Base-by-base conservation (phyloP, 2,113 vertebrate genomes). In the Syngnathus scovelli region DNA sequence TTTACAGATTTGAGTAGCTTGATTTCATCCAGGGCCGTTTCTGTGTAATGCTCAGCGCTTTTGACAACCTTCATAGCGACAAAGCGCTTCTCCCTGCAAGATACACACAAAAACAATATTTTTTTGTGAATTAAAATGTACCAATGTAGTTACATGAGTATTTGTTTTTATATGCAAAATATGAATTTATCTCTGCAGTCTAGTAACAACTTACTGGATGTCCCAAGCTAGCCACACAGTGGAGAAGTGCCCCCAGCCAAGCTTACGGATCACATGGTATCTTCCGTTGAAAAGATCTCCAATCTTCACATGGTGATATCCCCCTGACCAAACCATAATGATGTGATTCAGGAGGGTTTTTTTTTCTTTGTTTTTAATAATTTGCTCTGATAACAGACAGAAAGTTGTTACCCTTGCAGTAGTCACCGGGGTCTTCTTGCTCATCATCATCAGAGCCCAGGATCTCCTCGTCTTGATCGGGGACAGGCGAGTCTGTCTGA, bases 61-160 rank as follows among this genome's bases (percentile, higher is more conserved):
- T 99, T 99, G 73, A 99, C 96, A 80, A 99, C 97, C 86, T 99
- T 99, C 95, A 99, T 96, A 46, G 97, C 97, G 86, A 99, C 96
- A 78, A 98, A 98, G 38, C 92, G 89, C 83, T 92, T 97, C 61
- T 91, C 94, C 88, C 96, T 98, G 75, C 51, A 77, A 76, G 36
- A 41, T 5, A 73, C n/a, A 71, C 16, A 70, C 0, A 63, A 38
- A 41, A 13, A 52, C 1, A 49, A 19, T 7, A 4, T 8, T 27
- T 62, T 43, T 36, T 58, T 7, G 2, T 16, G 1, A 7, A 36
- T 6, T 33, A 33, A 33, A 33, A 33, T 33, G 27, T 33, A 33
- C 11, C 41, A 33, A 36, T 33, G 27, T 0, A 3, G 27, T 16
- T 1, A 1, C 54, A 56, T 13, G 1, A 33, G 6, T 23, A 33